Percentiles rank a stretch among this genome's conserved stretches.
Conservation (phyloP, 2,113 vertebrate species). For the Epinephelus lanceolatus region DNA sequence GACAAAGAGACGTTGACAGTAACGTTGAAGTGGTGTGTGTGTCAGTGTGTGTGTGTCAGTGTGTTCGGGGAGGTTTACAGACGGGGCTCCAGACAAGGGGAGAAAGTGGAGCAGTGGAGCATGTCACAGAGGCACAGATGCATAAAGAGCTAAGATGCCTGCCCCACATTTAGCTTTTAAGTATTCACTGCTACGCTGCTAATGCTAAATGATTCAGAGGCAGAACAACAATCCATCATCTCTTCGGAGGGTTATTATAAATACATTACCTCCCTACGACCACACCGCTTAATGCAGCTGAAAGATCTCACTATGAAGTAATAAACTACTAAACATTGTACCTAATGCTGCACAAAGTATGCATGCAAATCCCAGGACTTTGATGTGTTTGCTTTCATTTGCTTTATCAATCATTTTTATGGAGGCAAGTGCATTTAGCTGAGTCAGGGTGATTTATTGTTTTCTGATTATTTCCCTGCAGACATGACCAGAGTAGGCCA, state of each 20-base stretch:
- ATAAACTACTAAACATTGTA: background rate
- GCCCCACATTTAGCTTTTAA: constrained; percentile 76
- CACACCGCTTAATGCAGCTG: background rate
- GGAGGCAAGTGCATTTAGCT: background rate
- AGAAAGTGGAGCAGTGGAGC: constrained; percentile 70
- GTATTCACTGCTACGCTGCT: constrained; percentile 51
- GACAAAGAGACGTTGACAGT: background rate
- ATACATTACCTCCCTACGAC: constrained; percentile 45
- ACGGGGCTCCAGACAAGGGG: constrained; percentile 46
- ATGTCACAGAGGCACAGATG: constrained; percentile 74
- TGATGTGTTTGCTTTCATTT: background rate
- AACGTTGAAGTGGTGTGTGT: background rate
- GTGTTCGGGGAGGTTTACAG: background rate
- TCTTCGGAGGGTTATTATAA: constrained; percentile 60
- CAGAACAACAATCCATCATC: constrained; percentile 65
- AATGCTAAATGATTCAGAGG: constrained; percentile 79
- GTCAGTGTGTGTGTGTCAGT: background rate
- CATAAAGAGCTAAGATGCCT: constrained; percentile 63
- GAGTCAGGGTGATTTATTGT: constrained; percentile 17
- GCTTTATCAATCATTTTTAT: background rate
- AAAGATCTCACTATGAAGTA: background rate
- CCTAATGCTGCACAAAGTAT: background rate
- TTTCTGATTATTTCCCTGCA: constrained; percentile 22
- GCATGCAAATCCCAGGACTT: background rate
- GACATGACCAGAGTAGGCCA: background rate